Base-by-base conservation (phyloP, 2,797 vertebrate species). In the Limosa lapponica region DNA sequence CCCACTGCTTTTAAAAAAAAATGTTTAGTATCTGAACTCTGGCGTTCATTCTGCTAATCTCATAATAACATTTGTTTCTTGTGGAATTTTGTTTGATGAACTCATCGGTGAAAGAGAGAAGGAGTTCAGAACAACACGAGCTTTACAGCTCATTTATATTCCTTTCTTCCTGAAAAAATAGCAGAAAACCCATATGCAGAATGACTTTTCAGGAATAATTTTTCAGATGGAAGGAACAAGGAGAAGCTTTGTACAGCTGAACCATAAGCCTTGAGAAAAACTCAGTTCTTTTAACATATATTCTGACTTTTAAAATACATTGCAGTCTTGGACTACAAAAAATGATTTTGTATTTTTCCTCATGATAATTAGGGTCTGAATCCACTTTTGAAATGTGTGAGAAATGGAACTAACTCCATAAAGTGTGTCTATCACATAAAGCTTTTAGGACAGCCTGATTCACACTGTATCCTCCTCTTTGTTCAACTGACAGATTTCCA, bases 401-500 rank as follows among this genome's bases (percentile, higher is more conserved):
- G 77, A 90, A 94, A 96, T 89, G 48, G 65, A 92, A 90, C 74
- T 85, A 88, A 89, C 86, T 91, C 72, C 66, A 62, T 87, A 94
- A 96, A 97, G 59, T 83, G 70, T 89, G 86, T 84, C 85, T 94
- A 69, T 94, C 95, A 89, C 57, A 85, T 77, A 92, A 96, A 96
- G 93, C 74, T 87, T 93, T 94, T 61, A 94, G 92, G 88, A 89
- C 86, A 95, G 90, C 81, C 74, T 89, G 79, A 93, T 95, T 95
- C 83, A 72, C 49, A 27, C 59, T 77, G 10, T 92, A 82, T 95
- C 74, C 88, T 91, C 52, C 59, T 90, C 94, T 96, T 97, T 96
- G 90, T 97, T 96, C 95, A 87, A 24, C 67, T 95, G 93, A 96
- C 94, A 97, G 88, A 94, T 97, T 93, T 95, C 81, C 78, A 92